Evolutionary conservation across 2,113 vertebrate species (phyloP).

Genomic region (Oxygymnocypris stewartii): DNA sequence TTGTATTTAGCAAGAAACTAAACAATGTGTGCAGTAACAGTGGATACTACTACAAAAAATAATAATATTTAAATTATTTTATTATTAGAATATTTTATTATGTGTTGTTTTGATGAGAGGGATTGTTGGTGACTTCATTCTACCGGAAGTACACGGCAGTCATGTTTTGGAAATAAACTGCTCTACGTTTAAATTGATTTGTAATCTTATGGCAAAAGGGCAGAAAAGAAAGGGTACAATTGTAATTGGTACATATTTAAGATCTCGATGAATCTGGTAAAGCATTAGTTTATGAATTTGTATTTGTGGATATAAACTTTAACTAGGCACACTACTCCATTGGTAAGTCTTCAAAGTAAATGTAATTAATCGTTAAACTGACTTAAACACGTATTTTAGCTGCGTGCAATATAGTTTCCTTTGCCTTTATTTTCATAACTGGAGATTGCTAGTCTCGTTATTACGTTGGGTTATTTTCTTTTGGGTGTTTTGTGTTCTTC

Average conservation of each 20-base stretch:
- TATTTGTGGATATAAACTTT: background rate
- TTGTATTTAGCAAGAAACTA: background rate
- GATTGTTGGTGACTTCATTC: background rate
- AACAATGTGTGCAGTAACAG: background rate
- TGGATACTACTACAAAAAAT: background rate
- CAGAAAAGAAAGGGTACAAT: background rate
- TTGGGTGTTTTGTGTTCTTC: background rate
- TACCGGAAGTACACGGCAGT: background rate
- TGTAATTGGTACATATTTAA: background rate
- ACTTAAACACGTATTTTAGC: no score
- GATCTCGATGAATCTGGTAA: background rate
- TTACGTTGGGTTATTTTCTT: background rate
- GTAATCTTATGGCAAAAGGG: background rate
- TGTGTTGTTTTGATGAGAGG: background rate
- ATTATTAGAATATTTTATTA: background rate
- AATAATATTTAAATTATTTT: background rate
- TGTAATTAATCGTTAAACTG: background rate
- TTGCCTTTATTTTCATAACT: background rate
- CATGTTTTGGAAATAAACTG: constrained; percentile 22
- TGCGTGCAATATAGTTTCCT: background rate
- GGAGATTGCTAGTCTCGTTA: background rate
- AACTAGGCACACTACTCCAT: background rate
- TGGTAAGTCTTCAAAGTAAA: background rate
- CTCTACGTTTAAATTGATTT: background rate
- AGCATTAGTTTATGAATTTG: background rate